phyloP scores from a whole-genome alignment of 1,140 invertebrate genomes.

The Wasmannia auropunctata region DNA sequence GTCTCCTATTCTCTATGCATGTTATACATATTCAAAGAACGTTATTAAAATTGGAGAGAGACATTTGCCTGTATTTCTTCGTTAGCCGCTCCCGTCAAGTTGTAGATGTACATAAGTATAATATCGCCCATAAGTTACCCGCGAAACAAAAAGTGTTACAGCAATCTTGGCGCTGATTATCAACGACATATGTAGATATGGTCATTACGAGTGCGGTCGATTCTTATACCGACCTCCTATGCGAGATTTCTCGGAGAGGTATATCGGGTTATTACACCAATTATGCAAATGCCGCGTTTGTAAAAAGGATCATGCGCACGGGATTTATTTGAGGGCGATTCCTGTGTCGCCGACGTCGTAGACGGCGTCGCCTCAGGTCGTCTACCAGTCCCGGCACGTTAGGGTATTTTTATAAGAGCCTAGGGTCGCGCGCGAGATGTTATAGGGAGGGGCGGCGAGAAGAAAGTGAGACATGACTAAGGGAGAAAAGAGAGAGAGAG shows the following conservation, averaged over 20 bases:
- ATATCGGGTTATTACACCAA: conserved; percentile 76
- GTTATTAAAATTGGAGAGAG: neutral
- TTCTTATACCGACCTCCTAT: conserved; percentile 22
- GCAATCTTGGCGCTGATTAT: neutral
- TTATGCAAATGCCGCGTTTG: conserved; percentile 75
- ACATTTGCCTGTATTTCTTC: neutral
- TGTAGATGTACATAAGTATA: neutral
- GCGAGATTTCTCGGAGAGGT: conserved; percentile 62
- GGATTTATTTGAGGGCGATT: conserved; percentile 74
- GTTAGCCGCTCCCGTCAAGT: neutral
- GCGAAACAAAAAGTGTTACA: neutral
- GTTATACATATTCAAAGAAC: neutral
- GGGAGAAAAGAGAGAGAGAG: conserved; percentile 23
- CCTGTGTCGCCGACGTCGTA: conserved; percentile 22
- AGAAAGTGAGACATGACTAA: conserved; percentile 38
- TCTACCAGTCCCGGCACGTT: conserved; percentile 74
- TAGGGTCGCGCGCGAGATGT: conserved; percentile 30
- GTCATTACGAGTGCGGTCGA: neutral
- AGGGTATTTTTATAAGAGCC: conserved; percentile 71
- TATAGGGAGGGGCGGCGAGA: conserved; percentile 46
- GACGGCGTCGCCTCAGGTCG: conserved; percentile 55
- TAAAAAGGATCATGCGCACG: conserved; percentile 74
- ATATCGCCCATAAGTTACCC: neutral
- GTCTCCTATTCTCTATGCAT: neutral
- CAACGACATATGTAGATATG: neutral